Evolutionary conservation across 2,888 invertebrate species (phyloP).

Genomic region (Lithophane semibrunnea): DNA sequence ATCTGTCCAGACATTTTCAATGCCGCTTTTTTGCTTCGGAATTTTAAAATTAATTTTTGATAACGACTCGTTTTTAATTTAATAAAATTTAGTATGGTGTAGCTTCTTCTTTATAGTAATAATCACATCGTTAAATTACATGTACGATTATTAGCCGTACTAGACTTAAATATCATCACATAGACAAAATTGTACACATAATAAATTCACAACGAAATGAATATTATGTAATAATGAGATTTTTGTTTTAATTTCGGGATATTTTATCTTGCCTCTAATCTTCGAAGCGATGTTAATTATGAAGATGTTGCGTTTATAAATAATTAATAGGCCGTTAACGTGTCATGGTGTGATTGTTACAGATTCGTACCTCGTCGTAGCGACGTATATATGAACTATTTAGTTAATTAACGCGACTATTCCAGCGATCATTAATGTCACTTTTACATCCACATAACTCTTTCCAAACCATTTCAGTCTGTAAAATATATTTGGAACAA

Average conservation of each 20-base stretch:
- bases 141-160: constrained; percentile 38
- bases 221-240: constrained; percentile 47
- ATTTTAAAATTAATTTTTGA: constrained; percentile 73
- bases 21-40: constrained; percentile 67
- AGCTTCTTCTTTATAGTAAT: constrained; percentile 44
- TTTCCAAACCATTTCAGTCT: constrained; percentile 77
- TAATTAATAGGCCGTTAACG: constrained; percentile 76
- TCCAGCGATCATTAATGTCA: constrained; percentile 85
- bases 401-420: constrained; percentile 85
- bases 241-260: constrained; percentile 45
- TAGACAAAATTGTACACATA: constrained; percentile 35
- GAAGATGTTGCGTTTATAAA: constrained; percentile 67
- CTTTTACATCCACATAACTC: constrained; percentile 83
- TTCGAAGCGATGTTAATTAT: constrained; percentile 64
- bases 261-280: constrained; percentile 46
- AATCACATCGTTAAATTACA: constrained; percentile 29
- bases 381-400: constrained; percentile 78
- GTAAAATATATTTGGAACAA: constrained; percentile 75
- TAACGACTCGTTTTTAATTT: constrained; percentile 70
- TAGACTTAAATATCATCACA: constrained; percentile 26
- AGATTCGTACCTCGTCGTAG: constrained; percentile 78
- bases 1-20: constrained; percentile 73
- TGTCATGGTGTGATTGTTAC: constrained; percentile 75
- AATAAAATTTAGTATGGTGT: constrained; percentile 46
- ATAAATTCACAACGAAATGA: constrained; percentile 38